Evolutionary conservation across 2,797 vertebrate species (phyloP).

Genomic region (Periparus ater): DNA sequence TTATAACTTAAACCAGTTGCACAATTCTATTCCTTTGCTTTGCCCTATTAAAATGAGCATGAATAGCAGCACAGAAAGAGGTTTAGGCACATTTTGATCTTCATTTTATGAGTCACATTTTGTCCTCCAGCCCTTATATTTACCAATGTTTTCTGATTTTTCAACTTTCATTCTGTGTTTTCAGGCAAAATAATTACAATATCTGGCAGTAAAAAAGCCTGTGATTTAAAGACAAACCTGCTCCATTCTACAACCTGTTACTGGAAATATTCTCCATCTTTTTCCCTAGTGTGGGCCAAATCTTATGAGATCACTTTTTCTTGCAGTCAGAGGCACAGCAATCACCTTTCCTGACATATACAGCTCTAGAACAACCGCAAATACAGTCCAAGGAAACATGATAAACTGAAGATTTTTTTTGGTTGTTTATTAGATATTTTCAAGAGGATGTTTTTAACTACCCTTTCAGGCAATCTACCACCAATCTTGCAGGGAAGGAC

Average conservation of each 20-base stretch:
- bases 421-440: background rate
- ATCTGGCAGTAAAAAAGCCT: background rate
- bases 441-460: background rate
- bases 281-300: conserved; percentile 9
- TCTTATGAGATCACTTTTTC: background rate
- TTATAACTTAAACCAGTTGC: background rate
- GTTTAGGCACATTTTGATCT: background rate
- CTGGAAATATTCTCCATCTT: background rate
- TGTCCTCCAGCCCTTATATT: background rate
- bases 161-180: background rate
- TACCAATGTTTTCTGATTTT: background rate
- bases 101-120: background rate
- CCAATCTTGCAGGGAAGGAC: background rate
- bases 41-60: background rate
- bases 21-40: background rate
- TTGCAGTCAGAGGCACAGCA: background rate
- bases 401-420: background rate
- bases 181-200: conserved; percentile 5
- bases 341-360: background rate
- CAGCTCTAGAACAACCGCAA: background rate
- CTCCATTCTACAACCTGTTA: background rate
- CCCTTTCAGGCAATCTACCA: background rate
- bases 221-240: background rate
- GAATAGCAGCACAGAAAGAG: background rate
- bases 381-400: background rate